Percentiles rank a stretch among this genome's conserved stretches.
These are phyloP conservation scores for Marcusenius ussheri DNA, from an alignment of 2,113 vertebrate species.

Conservation along the genomic window DNA sequence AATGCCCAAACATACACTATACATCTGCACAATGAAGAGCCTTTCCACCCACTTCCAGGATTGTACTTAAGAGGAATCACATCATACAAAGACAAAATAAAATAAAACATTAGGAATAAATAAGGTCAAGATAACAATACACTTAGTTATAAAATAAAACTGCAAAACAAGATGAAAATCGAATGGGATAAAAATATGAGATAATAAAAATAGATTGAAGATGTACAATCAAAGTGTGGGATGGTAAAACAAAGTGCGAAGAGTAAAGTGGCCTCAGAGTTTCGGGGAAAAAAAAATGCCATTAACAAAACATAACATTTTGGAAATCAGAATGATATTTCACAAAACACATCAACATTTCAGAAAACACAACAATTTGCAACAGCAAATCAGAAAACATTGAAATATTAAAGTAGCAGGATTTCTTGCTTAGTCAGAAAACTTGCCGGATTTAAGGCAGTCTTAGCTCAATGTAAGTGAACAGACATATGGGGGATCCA, in stretches of 20 bases:
- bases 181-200: background rate
- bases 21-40: background rate
- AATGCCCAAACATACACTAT: background rate
- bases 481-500: background rate
- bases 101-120: background rate
- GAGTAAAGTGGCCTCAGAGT: background rate
- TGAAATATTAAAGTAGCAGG: too few species aligned
- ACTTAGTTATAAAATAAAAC: background rate
- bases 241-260: background rate
- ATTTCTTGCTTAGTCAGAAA: too few species aligned
- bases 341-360: background rate
- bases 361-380: background rate
- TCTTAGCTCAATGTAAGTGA: background rate
- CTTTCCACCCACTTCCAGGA: background rate
- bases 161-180: background rate
- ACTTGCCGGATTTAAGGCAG: too few species aligned
- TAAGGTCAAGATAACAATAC: background rate
- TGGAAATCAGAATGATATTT: background rate
- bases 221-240: background rate
- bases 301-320: too few species aligned
- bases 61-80: background rate
- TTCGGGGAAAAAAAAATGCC: too few species aligned
- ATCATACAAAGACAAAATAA: background rate
- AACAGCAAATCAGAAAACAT: background rate
- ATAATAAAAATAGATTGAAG: background rate